Evolutionary conservation across 2,797 vertebrate genomes (phyloP).

Genomic region (Enteromius afrohamiltoni): DNA sequence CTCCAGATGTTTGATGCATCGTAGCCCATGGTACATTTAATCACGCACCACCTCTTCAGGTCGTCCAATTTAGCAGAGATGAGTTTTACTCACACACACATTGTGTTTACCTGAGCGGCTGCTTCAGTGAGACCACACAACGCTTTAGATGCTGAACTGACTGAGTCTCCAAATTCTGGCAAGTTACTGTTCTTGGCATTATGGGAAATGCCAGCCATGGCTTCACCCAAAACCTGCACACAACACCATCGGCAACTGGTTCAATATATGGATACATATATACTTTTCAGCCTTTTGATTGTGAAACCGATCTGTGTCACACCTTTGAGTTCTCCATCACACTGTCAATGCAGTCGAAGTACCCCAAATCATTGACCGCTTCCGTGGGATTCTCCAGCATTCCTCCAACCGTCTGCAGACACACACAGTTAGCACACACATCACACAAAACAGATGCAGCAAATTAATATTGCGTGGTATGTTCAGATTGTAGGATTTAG

Average conservation of each 20-base stretch:
- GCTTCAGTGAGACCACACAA: constrained; percentile 96
- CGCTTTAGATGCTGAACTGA: constrained; percentile 91
- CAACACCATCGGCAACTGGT: background rate
- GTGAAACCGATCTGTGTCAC: background rate
- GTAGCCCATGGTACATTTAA: constrained; percentile 31
- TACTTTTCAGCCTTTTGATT: background rate
- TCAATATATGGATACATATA: background rate
- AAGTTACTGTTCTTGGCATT: constrained; percentile 97
- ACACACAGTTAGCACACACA: constrained; percentile 20
- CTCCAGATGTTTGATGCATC: constrained; percentile 51
- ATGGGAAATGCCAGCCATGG: constrained; percentile 97
- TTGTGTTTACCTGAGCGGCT: constrained; percentile 86
- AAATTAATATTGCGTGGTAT: background rate
- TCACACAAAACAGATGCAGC: background rate
- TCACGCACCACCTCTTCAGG: constrained; percentile 29
- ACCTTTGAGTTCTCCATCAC: constrained; percentile 99
- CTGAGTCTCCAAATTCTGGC: constrained; percentile 92
- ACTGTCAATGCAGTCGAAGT: constrained; percentile 96
- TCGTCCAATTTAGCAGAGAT: background rate
- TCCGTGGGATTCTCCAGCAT: constrained; percentile 96
- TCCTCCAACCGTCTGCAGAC: constrained; percentile 87
- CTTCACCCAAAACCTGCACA: constrained; percentile 90
- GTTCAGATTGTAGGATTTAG: background rate
- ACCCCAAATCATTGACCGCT: constrained; percentile 90
- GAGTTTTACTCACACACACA: background rate